Evolutionary conservation across 2,888 invertebrate species (phyloP).

Genomic region (Quadriops clusia): DNA sequence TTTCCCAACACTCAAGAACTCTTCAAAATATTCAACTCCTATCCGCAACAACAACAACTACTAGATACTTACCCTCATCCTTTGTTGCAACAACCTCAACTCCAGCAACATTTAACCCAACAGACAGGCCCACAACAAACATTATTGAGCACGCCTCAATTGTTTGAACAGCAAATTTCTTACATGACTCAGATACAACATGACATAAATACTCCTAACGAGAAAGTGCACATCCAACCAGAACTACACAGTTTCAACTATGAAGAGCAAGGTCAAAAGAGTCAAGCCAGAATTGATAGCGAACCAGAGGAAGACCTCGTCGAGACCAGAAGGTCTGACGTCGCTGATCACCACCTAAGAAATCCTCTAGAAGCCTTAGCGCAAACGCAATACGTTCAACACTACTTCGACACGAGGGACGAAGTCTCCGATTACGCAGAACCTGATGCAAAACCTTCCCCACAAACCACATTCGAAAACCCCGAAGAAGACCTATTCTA

Average conservation of each 20-base stretch:
- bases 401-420: conserved; percentile 23
- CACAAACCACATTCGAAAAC: conserved; percentile 3
- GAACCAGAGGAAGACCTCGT: conserved; percentile 21
- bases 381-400: conserved; percentile 26
- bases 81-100: conserved; percentile 16
- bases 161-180: too few relatives aligned
- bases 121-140: conserved; percentile 29
- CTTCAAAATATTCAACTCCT: conserved; percentile 17
- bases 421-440: conserved; percentile 20
- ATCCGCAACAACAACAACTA: conserved; percentile 14
- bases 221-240: conserved; percentile 26
- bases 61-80: conserved; percentile 10
- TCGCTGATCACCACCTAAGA: conserved; percentile 29
- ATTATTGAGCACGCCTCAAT: conserved; percentile 24
- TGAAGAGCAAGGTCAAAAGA: conserved; percentile 32
- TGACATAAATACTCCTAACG: conserved; percentile 15
- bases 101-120: conserved; percentile 29
- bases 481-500: conserved; percentile 38
- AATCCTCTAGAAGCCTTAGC: conserved; percentile 17
- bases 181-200: conserved; percentile 31
- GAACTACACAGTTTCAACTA: conserved; percentile 38
- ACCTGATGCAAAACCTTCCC: conserved; percentile 16
- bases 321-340: conserved; percentile 1
- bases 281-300: conserved; percentile 21
- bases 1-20: conserved; percentile 34